Conservation (phyloP, 2,797 vertebrate genomes). For the Diceros bicornis region DNA sequence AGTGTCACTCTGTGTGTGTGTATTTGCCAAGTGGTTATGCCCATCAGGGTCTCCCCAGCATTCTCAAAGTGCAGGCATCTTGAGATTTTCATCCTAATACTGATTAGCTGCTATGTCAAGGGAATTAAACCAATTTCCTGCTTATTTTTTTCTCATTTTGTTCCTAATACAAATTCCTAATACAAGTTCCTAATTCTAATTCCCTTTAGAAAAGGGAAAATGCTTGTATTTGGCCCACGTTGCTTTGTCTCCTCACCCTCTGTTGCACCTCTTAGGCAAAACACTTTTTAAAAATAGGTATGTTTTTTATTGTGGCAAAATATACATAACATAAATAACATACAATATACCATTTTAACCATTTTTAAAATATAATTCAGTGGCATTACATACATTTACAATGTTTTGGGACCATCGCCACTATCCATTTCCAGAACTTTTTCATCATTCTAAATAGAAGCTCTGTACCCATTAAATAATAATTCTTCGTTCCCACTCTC, state of each 20-base stretch:
- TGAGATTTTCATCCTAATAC: background rate
- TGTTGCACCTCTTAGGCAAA: background rate
- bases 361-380: background rate
- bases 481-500: background rate
- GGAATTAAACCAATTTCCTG: background rate
- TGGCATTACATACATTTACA: background rate
- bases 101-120: background rate
- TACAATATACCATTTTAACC: background rate
- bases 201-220: no score
- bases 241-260: background rate
- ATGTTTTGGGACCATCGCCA: accelerated
- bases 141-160: background rate
- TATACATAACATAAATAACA: background rate
- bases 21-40: accelerated
- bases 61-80: background rate
- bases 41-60: background rate
- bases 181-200: no score
- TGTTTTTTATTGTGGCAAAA: background rate
- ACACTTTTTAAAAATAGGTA: background rate
- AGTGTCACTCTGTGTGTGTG: background rate
- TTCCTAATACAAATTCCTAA: no score
- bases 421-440: background rate
- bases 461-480: background rate
- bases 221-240: no score
- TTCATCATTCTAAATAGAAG: background rate